Conservation (phyloP, 2,797 vertebrate species). For the Eulemur mongoz region DNA sequence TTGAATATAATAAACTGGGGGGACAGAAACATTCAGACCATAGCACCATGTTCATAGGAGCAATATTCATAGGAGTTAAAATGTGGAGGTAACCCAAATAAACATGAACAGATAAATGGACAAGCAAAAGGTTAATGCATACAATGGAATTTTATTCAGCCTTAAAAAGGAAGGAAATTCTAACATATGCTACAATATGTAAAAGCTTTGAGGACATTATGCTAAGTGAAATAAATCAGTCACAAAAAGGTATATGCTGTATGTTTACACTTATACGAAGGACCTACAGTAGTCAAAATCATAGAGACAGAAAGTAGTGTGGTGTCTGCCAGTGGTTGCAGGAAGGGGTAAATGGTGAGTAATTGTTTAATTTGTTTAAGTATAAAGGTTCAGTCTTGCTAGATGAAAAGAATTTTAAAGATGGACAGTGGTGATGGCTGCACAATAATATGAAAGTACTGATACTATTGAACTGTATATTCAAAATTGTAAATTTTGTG, state of each 20-base stretch:
- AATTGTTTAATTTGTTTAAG: not conserved
- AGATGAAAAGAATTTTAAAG: not conserved
- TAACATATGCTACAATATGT: not conserved
- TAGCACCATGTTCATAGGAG: not conserved
- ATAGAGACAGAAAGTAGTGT: not conserved
- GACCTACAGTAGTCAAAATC: not conserved
- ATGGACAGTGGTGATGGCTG: not conserved
- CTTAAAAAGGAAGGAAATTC: not conserved
- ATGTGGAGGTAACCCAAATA: not conserved
- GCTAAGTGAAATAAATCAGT: not conserved
- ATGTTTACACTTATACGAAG: not conserved
- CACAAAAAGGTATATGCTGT: not conserved
- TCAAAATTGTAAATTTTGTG: not conserved
- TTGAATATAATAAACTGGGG: not conserved
- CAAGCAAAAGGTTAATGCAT: not conserved
- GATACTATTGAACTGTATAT: not conserved
- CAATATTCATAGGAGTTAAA: not conserved
- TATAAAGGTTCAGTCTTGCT: not conserved
- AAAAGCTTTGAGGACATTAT: not conserved
- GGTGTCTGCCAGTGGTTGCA: not conserved
- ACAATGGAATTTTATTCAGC: not conserved
- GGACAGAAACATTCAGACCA: not conserved
- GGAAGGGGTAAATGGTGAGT: not conserved
- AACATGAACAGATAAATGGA: not conserved
- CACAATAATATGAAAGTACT: not conserved